Evolutionary conservation across 2,113 vertebrate genomes (phyloP).

Genomic region (Ibidorhyncha struthersii): DNA sequence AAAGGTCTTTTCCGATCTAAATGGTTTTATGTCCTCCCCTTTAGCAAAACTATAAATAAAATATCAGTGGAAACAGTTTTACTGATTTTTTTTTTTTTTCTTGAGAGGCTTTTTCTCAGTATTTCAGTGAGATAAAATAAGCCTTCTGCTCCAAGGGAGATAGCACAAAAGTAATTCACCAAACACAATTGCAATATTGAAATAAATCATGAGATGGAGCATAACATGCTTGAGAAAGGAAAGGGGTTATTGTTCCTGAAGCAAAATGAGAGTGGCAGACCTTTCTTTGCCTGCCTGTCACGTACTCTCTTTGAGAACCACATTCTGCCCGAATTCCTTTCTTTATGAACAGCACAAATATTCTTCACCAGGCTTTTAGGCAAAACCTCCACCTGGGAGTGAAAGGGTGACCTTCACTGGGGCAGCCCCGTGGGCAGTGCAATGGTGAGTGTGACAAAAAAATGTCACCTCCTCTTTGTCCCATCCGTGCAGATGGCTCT

Average conservation of each 20-base stretch:
- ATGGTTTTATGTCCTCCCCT: background rate
- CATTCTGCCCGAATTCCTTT: background rate
- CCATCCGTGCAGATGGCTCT: rapidly evolving
- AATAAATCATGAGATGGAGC: background rate
- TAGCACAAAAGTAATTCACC: background rate
- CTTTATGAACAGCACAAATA: rapidly evolving
- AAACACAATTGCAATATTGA: background rate
- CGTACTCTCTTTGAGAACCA: background rate
- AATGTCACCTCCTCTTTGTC: rapidly evolving
- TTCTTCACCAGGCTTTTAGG: background rate
- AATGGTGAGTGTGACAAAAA: rapidly evolving
- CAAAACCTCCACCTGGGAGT: rapidly evolving
- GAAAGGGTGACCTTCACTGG: rapidly evolving
- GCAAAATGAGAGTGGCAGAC: background rate
- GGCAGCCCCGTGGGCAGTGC: too few relatives aligned
- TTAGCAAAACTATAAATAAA: background rate
- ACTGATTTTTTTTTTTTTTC: background rate
- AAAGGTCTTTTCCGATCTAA: background rate
- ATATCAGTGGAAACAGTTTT: background rate
- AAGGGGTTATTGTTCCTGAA: background rate
- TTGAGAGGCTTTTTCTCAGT: background rate
- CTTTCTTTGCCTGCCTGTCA: background rate
- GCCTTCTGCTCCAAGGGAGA: too few relatives aligned
- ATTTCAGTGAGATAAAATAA: background rate
- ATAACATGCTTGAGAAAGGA: rapidly evolving